Conservation (phyloP, 1,140 invertebrate genomes). For the Babylonia areolata region DNA sequence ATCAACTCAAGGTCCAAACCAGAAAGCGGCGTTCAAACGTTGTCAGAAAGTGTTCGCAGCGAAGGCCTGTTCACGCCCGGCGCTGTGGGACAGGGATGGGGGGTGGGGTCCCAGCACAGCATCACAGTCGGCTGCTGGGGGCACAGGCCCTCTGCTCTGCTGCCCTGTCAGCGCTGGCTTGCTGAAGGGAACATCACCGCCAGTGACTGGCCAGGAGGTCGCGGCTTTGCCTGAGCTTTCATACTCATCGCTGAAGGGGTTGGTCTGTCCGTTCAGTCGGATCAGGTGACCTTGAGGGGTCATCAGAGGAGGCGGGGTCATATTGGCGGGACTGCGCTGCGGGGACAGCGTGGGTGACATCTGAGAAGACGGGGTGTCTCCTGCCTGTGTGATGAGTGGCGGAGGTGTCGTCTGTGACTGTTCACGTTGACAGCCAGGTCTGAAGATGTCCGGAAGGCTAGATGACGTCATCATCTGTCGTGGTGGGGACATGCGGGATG, state of each 20-base stretch:
- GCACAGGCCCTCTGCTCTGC: background rate
- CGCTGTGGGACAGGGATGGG: background rate
- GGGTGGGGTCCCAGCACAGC: background rate
- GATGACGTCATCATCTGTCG: background rate
- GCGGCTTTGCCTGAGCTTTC: background rate
- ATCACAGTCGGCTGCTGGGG: background rate
- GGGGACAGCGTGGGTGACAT: background rate
- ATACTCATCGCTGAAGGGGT: background rate
- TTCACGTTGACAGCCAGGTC: background rate
- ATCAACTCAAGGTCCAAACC: background rate
- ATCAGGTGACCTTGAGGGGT: constrained; percentile 6
- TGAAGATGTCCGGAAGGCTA: background rate
- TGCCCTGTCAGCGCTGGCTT: background rate
- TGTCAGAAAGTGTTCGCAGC: background rate
- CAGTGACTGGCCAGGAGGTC: background rate
- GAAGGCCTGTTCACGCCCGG: background rate
- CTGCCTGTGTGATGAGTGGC: background rate
- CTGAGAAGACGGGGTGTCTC: background rate
- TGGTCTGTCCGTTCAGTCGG: background rate
- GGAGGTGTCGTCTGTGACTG: background rate
- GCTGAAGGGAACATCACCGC: background rate
- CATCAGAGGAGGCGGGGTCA: constrained; percentile 15
- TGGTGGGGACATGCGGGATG: background rate
- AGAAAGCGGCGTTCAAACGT: background rate
- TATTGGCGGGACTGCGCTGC: background rate